Percentiles rank a stretch among this genome's conserved stretches.
Evolutionary conservation across 2,888 invertebrate species (phyloP).

Genomic region (Eupithecia subumbrata): DNA sequence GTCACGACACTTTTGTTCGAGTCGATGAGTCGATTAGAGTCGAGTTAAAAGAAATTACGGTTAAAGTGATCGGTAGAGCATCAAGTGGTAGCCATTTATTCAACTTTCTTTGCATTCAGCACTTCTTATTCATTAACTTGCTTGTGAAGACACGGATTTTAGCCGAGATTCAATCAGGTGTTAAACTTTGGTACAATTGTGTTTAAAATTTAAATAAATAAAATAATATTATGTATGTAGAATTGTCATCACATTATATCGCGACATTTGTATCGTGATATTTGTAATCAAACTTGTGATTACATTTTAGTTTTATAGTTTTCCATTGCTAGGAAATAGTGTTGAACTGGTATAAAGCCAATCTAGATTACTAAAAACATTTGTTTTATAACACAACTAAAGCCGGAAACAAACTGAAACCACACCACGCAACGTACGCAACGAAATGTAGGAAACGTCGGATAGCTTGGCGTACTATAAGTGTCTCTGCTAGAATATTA

Average conservation of each 20-base stretch:
- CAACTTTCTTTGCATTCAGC: not conserved
- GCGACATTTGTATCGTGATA: not conserved
- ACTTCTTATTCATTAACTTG: not conserved
- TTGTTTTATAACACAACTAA: too few species aligned
- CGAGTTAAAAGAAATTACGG: conserved; percentile 31
- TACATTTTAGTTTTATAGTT: not conserved
- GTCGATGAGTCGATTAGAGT: conserved; percentile 49
- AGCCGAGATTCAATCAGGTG: not conserved
- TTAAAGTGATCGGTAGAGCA: conserved; percentile 11
- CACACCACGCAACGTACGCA: too few species aligned
- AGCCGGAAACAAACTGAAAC: too few species aligned
- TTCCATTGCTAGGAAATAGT: too few species aligned
- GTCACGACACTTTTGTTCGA: conserved; percentile 54
- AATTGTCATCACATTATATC: too few species aligned
- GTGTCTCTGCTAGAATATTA: too few species aligned
- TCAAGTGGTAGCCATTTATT: not conserved
- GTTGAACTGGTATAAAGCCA: too few species aligned
- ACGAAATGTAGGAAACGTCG: too few species aligned
- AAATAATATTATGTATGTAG: too few species aligned
- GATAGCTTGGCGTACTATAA: too few species aligned
- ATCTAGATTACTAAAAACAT: too few species aligned
- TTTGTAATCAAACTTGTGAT: not conserved
- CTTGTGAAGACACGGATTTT: not conserved
- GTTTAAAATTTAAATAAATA: not conserved
- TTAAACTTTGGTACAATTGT: not conserved